Evolutionary conservation across 2,888 invertebrate genomes (phyloP).

Genomic region (Ephialtes manifestator): DNA sequence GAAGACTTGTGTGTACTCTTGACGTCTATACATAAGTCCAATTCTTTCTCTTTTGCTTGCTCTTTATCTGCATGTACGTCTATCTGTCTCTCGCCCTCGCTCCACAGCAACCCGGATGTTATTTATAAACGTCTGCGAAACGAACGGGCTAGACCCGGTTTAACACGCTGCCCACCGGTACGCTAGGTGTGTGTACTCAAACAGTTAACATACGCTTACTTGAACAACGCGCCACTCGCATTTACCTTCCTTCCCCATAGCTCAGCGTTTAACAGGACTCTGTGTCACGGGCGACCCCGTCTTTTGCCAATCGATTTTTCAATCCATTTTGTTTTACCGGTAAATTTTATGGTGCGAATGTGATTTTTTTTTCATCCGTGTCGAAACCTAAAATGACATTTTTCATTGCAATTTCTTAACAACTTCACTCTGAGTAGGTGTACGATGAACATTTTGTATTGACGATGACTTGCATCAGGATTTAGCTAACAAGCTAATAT

Average conservation of each 20-base stretch:
- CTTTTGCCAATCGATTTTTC: conserved; percentile 1
- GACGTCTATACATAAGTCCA: conserved; percentile 13
- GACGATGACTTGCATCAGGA: too few relatives aligned
- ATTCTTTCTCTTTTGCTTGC: conserved; percentile 18
- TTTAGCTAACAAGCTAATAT: too few relatives aligned
- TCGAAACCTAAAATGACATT: neutral
- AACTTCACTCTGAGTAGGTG: neutral
- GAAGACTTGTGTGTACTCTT: conserved; percentile 13
- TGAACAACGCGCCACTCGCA: conserved; percentile 2
- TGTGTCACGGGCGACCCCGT: conserved; percentile 14
- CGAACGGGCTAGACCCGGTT: conserved; percentile 60
- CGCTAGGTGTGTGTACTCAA: conserved; percentile 22
- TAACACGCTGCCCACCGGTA: conserved; percentile 58
- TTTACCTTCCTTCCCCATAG: conserved; percentile 31
- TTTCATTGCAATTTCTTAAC: neutral
- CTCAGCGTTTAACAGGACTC: conserved; percentile 2
- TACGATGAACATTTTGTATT: too few relatives aligned
- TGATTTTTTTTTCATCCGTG: neutral
- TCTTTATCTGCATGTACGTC: conserved; percentile 1
- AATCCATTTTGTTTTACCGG: neutral
- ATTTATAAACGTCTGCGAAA: conserved; percentile 66
- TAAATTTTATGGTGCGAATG: neutral
- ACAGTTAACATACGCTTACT: conserved; percentile 36
- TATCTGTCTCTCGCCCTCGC: conserved; percentile 51
- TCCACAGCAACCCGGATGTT: conserved; percentile 64